phyloP scores from a whole-genome alignment of 2,113 vertebrate species.

The Atlantisia rogersi region DNA sequence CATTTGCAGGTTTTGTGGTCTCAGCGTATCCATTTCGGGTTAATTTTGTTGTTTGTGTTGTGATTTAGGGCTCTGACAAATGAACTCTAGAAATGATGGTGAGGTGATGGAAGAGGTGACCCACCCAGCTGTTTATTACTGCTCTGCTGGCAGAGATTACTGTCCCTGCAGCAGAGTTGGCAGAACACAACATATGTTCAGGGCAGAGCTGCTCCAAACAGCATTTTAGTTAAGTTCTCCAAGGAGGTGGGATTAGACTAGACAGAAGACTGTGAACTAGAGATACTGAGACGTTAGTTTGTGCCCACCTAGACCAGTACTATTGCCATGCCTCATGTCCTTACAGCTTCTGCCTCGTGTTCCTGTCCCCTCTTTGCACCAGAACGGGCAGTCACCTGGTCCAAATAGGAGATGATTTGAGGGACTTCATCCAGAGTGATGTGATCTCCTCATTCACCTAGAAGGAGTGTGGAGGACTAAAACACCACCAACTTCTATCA shows the following conservation, averaged over 20 bases:
- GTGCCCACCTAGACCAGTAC: background rate
- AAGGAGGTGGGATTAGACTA: background rate
- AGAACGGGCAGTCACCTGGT: background rate
- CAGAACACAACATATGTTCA: background rate
- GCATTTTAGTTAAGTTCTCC: background rate
- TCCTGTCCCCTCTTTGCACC: background rate
- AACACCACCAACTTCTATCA: background rate
- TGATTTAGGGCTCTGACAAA: conserved; percentile 20
- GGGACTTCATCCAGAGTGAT: background rate
- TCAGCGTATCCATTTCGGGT: background rate
- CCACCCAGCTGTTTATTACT: background rate
- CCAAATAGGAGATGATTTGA: background rate
- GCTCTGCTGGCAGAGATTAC: background rate
- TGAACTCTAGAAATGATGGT: background rate
- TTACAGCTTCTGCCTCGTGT: background rate
- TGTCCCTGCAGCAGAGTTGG: background rate
- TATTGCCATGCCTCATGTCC: background rate
- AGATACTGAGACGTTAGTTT: background rate
- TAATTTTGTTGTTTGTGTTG: background rate
- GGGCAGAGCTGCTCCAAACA: background rate
- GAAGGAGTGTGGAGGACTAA: background rate
- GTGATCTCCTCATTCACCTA: background rate
- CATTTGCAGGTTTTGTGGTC: background rate
- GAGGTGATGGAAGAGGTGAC: background rate
- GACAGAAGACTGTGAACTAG: background rate